Conservation (phyloP, 2,888 invertebrate genomes). For the Phasia obesa region DNA sequence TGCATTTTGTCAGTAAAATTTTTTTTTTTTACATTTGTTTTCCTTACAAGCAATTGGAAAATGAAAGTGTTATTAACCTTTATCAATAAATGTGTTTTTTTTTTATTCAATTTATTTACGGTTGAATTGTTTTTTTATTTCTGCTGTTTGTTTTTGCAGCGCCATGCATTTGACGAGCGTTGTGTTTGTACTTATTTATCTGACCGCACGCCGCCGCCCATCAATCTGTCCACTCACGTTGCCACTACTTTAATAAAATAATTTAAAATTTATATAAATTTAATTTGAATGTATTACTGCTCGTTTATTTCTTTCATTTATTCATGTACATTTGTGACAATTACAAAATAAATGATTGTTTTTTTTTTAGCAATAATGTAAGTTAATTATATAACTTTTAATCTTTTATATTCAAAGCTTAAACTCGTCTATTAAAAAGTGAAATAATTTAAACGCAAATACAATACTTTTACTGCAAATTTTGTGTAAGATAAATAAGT, state of each 20-base stretch:
- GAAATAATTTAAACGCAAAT: no score
- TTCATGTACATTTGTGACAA: constrained; percentile 42
- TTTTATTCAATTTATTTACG: constrained; percentile 40
- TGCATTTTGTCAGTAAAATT: constrained; percentile 18
- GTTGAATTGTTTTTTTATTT: constrained; percentile 16
- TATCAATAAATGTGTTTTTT: constrained; percentile 28
- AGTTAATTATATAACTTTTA: neutral
- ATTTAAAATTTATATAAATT: constrained; percentile 27
- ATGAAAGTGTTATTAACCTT: constrained; percentile 69
- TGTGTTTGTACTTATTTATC: constrained; percentile 18
- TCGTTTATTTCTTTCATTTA: constrained; percentile 29
- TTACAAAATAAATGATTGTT: constrained; percentile 27
- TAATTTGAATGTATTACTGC: constrained; percentile 40
- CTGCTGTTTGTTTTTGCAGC: neutral
- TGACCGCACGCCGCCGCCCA: constrained; percentile 51
- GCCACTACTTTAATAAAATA: constrained; percentile 33
- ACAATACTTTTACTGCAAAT: no score
- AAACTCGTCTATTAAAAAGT: no score
- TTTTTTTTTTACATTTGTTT: constrained; percentile 7
- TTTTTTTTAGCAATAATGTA: neutral
- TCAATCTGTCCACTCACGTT: constrained; percentile 67
- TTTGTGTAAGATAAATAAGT: no score
- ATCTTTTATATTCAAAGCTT: no score
- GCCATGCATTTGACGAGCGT: neutral
- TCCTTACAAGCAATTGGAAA: constrained; percentile 36